Conservation (phyloP, 1,140 invertebrate genomes). For the Teleopsis dalmanni region DNA sequence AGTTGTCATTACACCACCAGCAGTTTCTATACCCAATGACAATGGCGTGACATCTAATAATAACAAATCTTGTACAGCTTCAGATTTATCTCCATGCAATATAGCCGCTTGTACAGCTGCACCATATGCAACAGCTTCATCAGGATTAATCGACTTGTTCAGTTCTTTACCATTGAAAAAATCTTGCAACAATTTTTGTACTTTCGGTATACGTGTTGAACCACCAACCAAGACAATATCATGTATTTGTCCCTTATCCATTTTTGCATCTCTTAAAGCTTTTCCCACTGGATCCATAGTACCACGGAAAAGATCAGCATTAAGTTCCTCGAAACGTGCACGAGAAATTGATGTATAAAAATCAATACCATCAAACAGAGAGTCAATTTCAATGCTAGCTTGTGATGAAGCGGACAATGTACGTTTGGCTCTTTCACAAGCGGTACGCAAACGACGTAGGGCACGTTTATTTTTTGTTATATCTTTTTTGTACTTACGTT, state of each 20-base stretch:
- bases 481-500: conserved; percentile 94
- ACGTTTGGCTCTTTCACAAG: conserved; percentile 91
- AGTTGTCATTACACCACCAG: conserved; percentile 93
- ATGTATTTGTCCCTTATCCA: conserved; percentile 85
- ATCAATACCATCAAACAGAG: conserved; percentile 89
- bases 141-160: conserved; percentile 93
- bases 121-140: conserved; percentile 87
- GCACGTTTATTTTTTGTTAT: conserved; percentile 82
- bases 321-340: conserved; percentile 90
- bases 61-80: conserved; percentile 81
- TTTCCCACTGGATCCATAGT: conserved; percentile 95
- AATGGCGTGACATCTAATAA: conserved; percentile 89
- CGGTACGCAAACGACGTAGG: conserved; percentile 79
- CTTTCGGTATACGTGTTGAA: conserved; percentile 95
- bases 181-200: conserved; percentile 88
- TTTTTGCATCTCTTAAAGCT: conserved; percentile 84
- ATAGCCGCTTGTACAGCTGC: conserved; percentile 89
- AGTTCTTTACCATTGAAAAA: conserved; percentile 97
- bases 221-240: conserved; percentile 97
- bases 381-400: conserved; percentile 90
- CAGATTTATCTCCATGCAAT: conserved; percentile 86
- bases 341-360: conserved; percentile 94
- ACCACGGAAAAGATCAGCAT: conserved; percentile 83
- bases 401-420: conserved; percentile 90
- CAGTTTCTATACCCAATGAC: conserved; percentile 95